Evolutionary conservation across 1,140 invertebrate genomes (phyloP).

Genomic region (Drosophila repleta): DNA sequence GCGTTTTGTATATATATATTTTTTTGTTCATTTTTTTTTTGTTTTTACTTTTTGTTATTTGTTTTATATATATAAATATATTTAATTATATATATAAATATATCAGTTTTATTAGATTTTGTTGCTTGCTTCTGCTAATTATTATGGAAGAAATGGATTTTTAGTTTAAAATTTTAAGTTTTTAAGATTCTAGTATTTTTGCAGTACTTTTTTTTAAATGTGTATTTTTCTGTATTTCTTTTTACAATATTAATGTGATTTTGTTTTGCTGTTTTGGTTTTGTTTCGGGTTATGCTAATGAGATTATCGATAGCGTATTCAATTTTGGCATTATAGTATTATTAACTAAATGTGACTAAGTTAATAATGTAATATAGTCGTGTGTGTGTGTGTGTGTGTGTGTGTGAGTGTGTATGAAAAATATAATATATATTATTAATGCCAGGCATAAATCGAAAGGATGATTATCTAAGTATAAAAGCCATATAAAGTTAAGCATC

Average conservation of each 20-base stretch:
- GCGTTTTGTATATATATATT: slow-evolving; percentile 62
- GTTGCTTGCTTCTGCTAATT: slow-evolving; percentile 34
- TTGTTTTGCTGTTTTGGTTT: slow-evolving; percentile 13
- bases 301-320: slow-evolving; percentile 62
- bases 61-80: slow-evolving; percentile 25
- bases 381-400: slow-evolving; percentile 40
- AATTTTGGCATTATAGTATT: slow-evolving; percentile 50
- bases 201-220: slow-evolving; percentile 37
- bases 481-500: slow-evolving; percentile 72
- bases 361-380: slow-evolving; percentile 56
- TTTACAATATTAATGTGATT: slow-evolving; percentile 56
- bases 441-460: slow-evolving; percentile 78
- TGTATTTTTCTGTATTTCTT: slow-evolving; percentile 37
- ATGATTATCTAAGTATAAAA: slow-evolving; percentile 75
- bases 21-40: slow-evolving; percentile 39
- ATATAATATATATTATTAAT: slow-evolving; percentile 63
- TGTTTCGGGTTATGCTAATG: slow-evolving; percentile 58
- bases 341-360: slow-evolving; percentile 74
- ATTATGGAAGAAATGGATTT: slow-evolving; percentile 24
- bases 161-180: slow-evolving; percentile 28
- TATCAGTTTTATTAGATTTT: slow-evolving; percentile 36
- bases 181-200: slow-evolving; percentile 26
- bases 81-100: slow-evolving; percentile 29
- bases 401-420: slow-evolving; percentile 39
- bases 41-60: slow-evolving; percentile 18